Conservation (phyloP, 1,140 invertebrate species). For the Danaus melanippus region DNA sequence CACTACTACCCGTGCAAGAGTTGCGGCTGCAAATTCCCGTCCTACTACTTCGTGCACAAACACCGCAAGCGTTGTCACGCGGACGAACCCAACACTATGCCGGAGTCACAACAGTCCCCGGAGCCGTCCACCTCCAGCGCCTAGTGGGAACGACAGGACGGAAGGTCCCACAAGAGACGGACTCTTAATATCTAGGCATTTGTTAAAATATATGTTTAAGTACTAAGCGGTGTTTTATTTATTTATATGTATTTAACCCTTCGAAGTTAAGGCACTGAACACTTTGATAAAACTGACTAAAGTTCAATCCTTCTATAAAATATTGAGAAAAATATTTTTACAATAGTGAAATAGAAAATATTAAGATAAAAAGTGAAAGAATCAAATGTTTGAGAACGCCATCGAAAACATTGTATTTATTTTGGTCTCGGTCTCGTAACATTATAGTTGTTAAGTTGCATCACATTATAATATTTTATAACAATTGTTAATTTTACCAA, state of each 20-base stretch:
- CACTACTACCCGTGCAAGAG: conserved; percentile 95
- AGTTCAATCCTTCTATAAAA: background rate
- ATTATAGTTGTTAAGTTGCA: too few species aligned
- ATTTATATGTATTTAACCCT: too few species aligned
- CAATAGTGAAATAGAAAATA: background rate
- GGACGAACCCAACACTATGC: conserved; percentile 55
- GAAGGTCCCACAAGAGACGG: too few species aligned
- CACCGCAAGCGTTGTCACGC: conserved; percentile 89
- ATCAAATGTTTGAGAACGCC: too few species aligned
- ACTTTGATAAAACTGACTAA: too few species aligned
- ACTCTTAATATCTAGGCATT: too few species aligned
- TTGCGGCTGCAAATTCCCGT: conserved; percentile 92
- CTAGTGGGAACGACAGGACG: background rate
- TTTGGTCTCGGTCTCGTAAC: too few species aligned
- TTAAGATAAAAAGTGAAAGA: too few species aligned
- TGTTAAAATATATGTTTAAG: conserved; percentile 54
- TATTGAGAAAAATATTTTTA: background rate
- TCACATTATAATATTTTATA: too few species aligned
- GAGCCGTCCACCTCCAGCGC: conserved; percentile 45
- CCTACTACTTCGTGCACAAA: conserved; percentile 94
- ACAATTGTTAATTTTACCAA: too few species aligned
- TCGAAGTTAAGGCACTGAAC: too few species aligned
- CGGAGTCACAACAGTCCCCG: conserved; percentile 42
- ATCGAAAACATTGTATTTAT: too few species aligned
- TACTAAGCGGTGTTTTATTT: conserved; percentile 20